Base-by-base conservation (phyloP, 2,888 invertebrate species). In the Agrochola litura region DNA sequence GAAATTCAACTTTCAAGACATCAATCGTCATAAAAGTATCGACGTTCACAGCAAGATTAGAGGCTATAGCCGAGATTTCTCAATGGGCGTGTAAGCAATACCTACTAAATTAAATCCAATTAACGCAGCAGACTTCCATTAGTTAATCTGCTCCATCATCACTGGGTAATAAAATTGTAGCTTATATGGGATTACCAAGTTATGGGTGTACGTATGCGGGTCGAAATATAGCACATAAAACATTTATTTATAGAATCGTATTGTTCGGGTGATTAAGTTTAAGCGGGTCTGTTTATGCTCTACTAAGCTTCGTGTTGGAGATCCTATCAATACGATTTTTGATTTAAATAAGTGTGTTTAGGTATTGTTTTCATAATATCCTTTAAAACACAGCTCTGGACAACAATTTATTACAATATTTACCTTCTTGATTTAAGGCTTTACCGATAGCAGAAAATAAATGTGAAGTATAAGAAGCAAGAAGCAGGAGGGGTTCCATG, bases 81-180 rank as follows among this genome's bases (percentile, higher is more conserved):
- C 82, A 76, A 86, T 86, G 79, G 84, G 78, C 84, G 76, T 80
- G 82, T 76, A 77, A 83, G 81, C 85, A 82, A 86, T 85, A 86
- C 52, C 49, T 89, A 86, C 84, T 86, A 77, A 88, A 90, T 92
- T 90, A 90, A 92, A 92, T 92, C 90, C 91, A 93, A 93, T 94
- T 93, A 94, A 92, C 90, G 88, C 87, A 88, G 77, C 89, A 86
- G 87, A 90, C 88, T 87, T 82, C 91, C 89, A 92, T 94, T 93
- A 92, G 90, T 91, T 93, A 92, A 94, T 94, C 90, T 91, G 87
- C 88, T 91, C 89, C 86, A 93, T 93, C 92, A 93, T 93, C 90
- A 87, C 79, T 76, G 79, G 78, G 89, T 91, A 90, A 93, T 95
- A 94, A 95, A 94, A 93, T 83, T 87, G 88, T 89, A 91, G 90